Evolutionary conservation across 2,888 invertebrate species (phyloP).

Genomic region (Tenthredo mesomela): DNA sequence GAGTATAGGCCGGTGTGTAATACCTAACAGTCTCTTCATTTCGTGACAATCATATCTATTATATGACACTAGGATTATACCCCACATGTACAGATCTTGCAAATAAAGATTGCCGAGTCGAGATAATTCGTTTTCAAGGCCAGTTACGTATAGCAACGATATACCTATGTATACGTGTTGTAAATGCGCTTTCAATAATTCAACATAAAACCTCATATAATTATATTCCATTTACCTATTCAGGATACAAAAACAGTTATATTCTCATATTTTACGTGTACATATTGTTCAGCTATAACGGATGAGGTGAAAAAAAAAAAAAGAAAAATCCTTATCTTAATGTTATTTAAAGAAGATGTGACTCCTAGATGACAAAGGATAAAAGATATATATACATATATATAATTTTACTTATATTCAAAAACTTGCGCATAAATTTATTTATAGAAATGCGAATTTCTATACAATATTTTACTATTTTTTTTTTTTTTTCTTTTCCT

Average conservation of each 20-base stretch:
- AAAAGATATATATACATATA: too few relatives aligned
- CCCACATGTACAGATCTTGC: background rate
- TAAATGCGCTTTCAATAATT: constrained; percentile 4
- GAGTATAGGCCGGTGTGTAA: background rate
- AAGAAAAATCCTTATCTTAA: background rate
- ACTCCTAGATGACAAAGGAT: background rate
- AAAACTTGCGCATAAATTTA: constrained; percentile 3
- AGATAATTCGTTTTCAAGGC: constrained; percentile 14
- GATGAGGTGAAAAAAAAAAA: background rate
- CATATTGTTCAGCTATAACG: background rate
- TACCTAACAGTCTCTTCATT: background rate
- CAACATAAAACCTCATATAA: background rate
- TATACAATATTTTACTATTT: background rate
- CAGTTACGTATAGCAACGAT: background rate
- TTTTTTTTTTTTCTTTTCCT: background rate
- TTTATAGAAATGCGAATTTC: background rate
- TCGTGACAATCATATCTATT: background rate
- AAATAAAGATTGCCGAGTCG: background rate
- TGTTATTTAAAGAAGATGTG: background rate
- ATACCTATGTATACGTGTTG: too few relatives aligned
- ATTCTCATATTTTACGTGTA: background rate
- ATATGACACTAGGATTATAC: background rate
- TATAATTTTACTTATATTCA: background rate
- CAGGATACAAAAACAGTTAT: background rate
- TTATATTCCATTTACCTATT: background rate